Evolutionary conservation across 1,140 invertebrate genomes (phyloP).

Genomic region (Anagrus nilaparvatae): DNA sequence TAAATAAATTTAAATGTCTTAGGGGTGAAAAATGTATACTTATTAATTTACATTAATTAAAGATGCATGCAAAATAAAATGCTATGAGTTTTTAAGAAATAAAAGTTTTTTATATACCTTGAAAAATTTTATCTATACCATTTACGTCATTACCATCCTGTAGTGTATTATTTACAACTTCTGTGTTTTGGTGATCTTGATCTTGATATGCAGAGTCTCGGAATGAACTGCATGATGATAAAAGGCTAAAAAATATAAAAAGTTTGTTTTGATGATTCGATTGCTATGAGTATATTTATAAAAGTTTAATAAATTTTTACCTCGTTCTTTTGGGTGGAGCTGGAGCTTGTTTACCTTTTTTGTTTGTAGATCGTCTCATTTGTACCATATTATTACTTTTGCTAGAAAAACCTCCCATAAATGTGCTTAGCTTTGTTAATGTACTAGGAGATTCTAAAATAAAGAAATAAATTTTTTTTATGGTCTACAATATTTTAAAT

Average conservation of each 20-base stretch:
- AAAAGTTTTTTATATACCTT: no score
- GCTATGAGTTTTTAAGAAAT: no score
- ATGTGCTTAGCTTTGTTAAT: constrained; percentile 55
- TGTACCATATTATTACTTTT: constrained; percentile 59
- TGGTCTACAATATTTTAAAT: neutral
- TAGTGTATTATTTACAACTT: constrained; percentile 34
- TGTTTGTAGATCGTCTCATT: constrained; percentile 75
- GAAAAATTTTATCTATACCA: constrained; percentile 56
- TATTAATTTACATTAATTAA: no score
- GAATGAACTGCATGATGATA: constrained; percentile 77
- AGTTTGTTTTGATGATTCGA: neutral
- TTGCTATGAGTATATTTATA: neutral
- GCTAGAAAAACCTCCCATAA: constrained; percentile 47
- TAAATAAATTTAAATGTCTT: no score
- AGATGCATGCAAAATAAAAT: no score
- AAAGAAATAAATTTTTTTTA: constrained; percentile 6
- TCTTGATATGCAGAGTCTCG: constrained; percentile 55
- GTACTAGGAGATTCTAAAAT: constrained; percentile 45
- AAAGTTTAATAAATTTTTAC: constrained; percentile 38
- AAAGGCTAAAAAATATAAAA: constrained; percentile 46
- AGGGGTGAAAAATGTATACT: no score
- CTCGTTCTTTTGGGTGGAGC: constrained; percentile 89
- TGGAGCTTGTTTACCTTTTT: constrained; percentile 86
- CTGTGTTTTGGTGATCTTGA: constrained; percentile 37
- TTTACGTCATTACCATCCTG: constrained; percentile 56